Evolutionary conservation across 2,797 vertebrate species (phyloP).

Genomic region (Hyperoplus immaculatus): DNA sequence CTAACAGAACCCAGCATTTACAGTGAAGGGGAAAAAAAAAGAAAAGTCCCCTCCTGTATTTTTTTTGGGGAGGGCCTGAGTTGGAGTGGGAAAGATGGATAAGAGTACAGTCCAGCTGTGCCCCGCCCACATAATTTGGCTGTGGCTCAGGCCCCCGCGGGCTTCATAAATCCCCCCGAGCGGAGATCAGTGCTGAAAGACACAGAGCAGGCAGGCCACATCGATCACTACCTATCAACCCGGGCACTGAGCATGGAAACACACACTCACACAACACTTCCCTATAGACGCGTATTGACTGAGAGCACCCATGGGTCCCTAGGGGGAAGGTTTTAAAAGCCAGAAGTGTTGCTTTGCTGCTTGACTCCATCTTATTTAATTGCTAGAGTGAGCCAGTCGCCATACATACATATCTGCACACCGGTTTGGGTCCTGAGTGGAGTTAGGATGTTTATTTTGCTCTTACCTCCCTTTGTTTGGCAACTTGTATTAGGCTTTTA

Average conservation of each 20-base stretch:
- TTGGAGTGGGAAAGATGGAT: slow-evolving; percentile 78
- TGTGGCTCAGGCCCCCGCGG: slow-evolving; percentile 58
- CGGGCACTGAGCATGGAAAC: slow-evolving; percentile 28
- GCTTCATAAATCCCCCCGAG: slow-evolving; percentile 77
- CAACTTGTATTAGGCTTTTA: background rate
- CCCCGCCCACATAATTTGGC: slow-evolving; percentile 82
- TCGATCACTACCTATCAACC: slow-evolving; percentile 69
- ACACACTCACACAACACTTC: background rate
- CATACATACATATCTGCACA: background rate
- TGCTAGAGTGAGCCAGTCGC: background rate
- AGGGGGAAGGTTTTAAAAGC: background rate
- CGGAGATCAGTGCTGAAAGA: slow-evolving; percentile 52
- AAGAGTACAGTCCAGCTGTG: slow-evolving; percentile 70
- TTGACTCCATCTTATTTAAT: background rate
- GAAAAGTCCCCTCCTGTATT: slow-evolving; percentile 27
- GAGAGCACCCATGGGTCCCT: background rate
- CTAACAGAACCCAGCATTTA: slow-evolving; percentile 66
- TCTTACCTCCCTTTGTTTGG: background rate
- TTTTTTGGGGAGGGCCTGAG: slow-evolving; percentile 20
- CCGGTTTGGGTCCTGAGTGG: background rate
- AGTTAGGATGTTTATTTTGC: background rate
- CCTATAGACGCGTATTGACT: background rate
- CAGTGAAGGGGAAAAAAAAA: slow-evolving; percentile 43
- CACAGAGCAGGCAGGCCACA: slow-evolving; percentile 52
- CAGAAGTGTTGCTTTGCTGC: background rate